phyloP scores from a whole-genome alignment of 1,140 invertebrate genomes.

The Brachionus paranguensis region DNA sequence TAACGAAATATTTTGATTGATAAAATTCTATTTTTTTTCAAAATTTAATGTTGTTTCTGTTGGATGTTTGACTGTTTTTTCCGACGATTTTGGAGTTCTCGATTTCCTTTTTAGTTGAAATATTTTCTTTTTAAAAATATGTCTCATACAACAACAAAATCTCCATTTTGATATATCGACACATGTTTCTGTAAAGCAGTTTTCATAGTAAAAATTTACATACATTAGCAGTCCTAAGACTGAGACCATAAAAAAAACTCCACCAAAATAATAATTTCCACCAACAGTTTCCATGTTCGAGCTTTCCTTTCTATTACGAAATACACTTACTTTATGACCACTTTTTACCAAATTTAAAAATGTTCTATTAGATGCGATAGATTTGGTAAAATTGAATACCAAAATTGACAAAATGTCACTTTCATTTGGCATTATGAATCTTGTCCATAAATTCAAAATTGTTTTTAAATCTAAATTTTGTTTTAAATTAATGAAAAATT shows the following conservation, averaged over 20 bases:
- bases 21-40: background rate
- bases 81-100: background rate
- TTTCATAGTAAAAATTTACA: conserved; percentile 33
- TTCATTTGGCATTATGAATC: background rate
- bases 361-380: background rate
- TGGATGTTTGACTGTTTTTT: background rate
- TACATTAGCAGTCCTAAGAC: conserved; percentile 23
- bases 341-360: background rate
- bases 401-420: background rate
- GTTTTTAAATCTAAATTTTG: background rate
- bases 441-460: background rate
- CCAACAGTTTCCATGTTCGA: background rate
- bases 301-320: background rate
- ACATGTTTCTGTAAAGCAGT: background rate
- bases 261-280: conserved; percentile 22
- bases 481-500: background rate
- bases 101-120: background rate
- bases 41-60: background rate
- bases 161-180: background rate
- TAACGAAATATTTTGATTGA: too few relatives aligned
- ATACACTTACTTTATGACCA: background rate
- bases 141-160: conserved; percentile 2
- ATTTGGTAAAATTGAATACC: background rate
- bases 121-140: background rate
- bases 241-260: conserved; percentile 14